Evolutionary conservation across 2,888 invertebrate genomes (phyloP).

Genomic region (Melitaea athalia): DNA sequence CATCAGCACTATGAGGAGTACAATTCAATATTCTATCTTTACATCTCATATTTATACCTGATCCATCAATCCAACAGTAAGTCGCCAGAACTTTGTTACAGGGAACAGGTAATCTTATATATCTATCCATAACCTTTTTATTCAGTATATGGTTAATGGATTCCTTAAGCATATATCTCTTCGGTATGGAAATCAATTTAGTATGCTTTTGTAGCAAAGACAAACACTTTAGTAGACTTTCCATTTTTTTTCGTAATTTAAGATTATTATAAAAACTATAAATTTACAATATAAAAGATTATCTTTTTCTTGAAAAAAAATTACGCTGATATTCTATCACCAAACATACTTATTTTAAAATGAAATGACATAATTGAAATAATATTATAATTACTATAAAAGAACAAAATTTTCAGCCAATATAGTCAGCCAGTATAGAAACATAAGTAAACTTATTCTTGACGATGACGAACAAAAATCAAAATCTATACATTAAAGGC

Average conservation of each 20-base stretch:
- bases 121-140: slow-evolving; percentile 77
- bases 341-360: slow-evolving; percentile 30
- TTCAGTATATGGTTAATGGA: slow-evolving; percentile 74
- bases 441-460: not conserved
- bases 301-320: not conserved
- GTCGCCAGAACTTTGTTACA: slow-evolving; percentile 84
- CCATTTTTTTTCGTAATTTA: slow-evolving; percentile 32
- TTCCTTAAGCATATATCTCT: slow-evolving; percentile 60
- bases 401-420: slow-evolving; percentile 22
- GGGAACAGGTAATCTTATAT: slow-evolving; percentile 81
- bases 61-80: slow-evolving; percentile 91
- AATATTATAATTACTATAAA: slow-evolving; percentile 7
- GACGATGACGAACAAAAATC: not conserved
- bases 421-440: slow-evolving; percentile 18
- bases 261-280: slow-evolving; percentile 16
- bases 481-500: slow-evolving; percentile 38
- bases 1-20: slow-evolving; percentile 80
- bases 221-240: slow-evolving; percentile 39
- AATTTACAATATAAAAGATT: slow-evolving; percentile 3
- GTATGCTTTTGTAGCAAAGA: slow-evolving; percentile 34
- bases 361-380: slow-evolving; percentile 21
- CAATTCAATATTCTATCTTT: slow-evolving; percentile 86
- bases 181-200: slow-evolving; percentile 38
- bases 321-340: slow-evolving; percentile 4
- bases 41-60: slow-evolving; percentile 86